These are phyloP conservation scores for Onychomys leucogaster DNA, from an alignment of 2,797 vertebrate genomes.

Conservation along the genomic window DNA sequence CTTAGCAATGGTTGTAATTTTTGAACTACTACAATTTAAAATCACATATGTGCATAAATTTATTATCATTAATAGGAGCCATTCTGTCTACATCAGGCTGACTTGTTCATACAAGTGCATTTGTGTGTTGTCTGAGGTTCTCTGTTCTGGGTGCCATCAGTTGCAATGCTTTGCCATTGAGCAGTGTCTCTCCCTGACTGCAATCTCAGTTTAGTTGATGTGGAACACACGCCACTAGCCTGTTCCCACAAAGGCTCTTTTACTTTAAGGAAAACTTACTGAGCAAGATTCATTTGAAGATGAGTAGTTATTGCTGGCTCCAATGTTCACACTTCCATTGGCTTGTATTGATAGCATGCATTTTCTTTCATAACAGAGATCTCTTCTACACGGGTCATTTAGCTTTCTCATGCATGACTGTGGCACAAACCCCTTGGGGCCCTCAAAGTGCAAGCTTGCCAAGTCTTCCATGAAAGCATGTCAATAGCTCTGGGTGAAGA, in stretches of 20 bases:
- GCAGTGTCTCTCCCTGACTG: background rate
- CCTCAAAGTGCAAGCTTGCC: background rate
- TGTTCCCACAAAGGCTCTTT: background rate
- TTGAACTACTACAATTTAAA: background rate
- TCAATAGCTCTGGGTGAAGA: background rate
- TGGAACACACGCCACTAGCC: background rate
- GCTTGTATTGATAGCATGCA: background rate
- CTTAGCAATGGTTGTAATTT: background rate
- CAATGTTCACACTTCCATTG: background rate
- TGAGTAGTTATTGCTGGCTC: no score
- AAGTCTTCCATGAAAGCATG: background rate
- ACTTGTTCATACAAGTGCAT: rapidly evolving
- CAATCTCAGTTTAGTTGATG: background rate
- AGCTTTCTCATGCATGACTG: background rate
- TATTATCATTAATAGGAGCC: rapidly evolving
- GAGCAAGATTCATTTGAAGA: background rate
- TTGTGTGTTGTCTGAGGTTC: background rate
- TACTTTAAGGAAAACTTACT: background rate
- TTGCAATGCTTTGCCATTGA: no score
- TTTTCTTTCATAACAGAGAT: background rate
- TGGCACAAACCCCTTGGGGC: background rate
- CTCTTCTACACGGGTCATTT: background rate
- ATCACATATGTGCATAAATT: background rate
- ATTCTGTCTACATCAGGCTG: background rate
- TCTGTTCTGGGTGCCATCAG: background rate